Percentiles rank a stretch among this genome's conserved stretches.
These are phyloP conservation scores for Babylonia areolata DNA, from an alignment of 1,140 invertebrate genomes.

Conservation along the genomic window DNA sequence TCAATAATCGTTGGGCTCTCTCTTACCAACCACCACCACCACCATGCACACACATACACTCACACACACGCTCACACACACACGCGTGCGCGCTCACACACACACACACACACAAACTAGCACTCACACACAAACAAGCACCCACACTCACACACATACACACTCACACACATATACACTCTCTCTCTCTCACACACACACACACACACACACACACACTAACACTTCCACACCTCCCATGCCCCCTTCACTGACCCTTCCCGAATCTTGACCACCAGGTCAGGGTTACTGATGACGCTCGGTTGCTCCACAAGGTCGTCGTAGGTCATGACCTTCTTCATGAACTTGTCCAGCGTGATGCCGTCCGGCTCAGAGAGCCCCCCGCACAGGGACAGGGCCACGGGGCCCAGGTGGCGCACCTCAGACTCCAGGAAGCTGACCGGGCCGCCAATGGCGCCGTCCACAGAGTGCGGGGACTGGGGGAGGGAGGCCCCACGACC, in stretches of 20 bases:
- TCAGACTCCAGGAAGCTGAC: constrained; percentile 68
- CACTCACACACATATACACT: background rate
- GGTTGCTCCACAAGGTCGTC: constrained; percentile 90
- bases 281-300: constrained; percentile 85
- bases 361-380: constrained; percentile 78
- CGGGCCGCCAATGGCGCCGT: constrained; percentile 80
- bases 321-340: constrained; percentile 85
- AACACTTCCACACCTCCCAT: background rate
- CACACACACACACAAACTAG: background rate
- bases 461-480: constrained; percentile 92
- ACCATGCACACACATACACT: background rate
- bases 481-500: constrained; percentile 95
- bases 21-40: too few species aligned
- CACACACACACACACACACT: background rate
- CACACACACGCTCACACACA: background rate
- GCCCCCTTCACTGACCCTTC: constrained; percentile 81
- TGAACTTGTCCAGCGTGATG: constrained; percentile 82
- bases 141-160: background rate
- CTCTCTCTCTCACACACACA: background rate
- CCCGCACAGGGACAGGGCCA: constrained; percentile 87
- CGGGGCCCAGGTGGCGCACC: constrained; percentile 72
- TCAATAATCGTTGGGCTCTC: too few species aligned
- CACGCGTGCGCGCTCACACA: background rate
- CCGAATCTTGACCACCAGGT: constrained; percentile 90
- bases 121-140: background rate